phyloP scores from a whole-genome alignment of 2,113 vertebrate species.

The Callaeas wilsoni region DNA sequence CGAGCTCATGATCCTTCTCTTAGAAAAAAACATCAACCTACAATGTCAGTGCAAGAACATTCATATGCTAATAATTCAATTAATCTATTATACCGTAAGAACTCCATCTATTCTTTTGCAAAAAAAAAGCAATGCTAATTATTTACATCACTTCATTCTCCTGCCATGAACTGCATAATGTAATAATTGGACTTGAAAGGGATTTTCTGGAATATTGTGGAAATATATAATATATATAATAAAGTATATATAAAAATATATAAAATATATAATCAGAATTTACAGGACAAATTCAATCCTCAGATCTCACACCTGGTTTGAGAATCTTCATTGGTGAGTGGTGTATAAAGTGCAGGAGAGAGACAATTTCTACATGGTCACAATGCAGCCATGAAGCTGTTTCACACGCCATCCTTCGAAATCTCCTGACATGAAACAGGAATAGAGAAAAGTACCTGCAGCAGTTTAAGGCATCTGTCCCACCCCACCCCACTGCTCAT shows the following conservation, averaged over 20 bases:
- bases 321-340: background rate
- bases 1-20: background rate
- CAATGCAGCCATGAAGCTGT: background rate
- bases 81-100: background rate
- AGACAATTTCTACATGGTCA: background rate
- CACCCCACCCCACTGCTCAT: background rate
- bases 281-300: background rate
- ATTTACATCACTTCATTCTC: background rate
- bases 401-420: background rate
- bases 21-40: background rate
- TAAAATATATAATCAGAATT: too few relatives aligned
- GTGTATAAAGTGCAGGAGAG: background rate
- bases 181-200: background rate
- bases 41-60: background rate
- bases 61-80: slow-evolving; percentile 24
- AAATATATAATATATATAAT: background rate
- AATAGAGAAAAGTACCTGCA: background rate
- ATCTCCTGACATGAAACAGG: background rate
- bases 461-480: background rate
- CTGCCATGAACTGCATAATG: background rate
- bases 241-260: background rate
- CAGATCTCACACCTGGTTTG: background rate
- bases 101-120: background rate
- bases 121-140: background rate
- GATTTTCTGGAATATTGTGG: background rate